Percentiles rank a stretch among this genome's conserved stretches.
Evolutionary conservation across 2,113 vertebrate genomes (phyloP).

Genomic region (Beaufortia kweichowensis): DNA sequence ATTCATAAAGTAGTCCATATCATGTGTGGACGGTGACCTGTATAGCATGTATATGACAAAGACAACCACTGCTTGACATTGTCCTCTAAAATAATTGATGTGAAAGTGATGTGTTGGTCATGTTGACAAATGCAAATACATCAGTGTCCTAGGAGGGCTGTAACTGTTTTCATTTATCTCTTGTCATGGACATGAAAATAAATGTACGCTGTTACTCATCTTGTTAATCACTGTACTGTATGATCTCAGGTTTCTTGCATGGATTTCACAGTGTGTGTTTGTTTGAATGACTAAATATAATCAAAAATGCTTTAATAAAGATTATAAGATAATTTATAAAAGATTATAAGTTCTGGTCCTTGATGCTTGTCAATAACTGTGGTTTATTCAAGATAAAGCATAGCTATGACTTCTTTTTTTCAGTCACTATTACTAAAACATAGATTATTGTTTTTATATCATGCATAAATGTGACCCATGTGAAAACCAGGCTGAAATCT

Average conservation of each 20-base stretch:
- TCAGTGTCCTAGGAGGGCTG: neutral
- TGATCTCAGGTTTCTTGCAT: neutral
- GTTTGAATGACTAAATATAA: constrained; percentile 8
- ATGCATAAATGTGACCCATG: no score
- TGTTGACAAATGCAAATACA: neutral
- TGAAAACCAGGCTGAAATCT: no score
- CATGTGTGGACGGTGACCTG: neutral
- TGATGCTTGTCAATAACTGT: no score
- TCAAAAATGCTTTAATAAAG: constrained; percentile 15
- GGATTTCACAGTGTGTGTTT: neutral
- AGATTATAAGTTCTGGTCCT: no score
- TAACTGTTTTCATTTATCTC: neutral
- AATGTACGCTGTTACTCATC: neutral
- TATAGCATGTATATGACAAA: neutral
- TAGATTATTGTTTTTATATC: no score
- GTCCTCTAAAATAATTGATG: neutral
- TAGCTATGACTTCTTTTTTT: no score
- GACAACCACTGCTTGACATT: neutral
- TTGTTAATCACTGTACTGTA: neutral
- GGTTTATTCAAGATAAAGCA: no score
- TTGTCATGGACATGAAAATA: neutral
- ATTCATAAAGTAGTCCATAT: no score
- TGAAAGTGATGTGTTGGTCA: neutral
- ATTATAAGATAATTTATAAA: no score
- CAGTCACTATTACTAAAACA: no score